Evolutionary conservation across 1,140 invertebrate species (phyloP).

Genomic region (Odontomachus brunneus): DNA sequence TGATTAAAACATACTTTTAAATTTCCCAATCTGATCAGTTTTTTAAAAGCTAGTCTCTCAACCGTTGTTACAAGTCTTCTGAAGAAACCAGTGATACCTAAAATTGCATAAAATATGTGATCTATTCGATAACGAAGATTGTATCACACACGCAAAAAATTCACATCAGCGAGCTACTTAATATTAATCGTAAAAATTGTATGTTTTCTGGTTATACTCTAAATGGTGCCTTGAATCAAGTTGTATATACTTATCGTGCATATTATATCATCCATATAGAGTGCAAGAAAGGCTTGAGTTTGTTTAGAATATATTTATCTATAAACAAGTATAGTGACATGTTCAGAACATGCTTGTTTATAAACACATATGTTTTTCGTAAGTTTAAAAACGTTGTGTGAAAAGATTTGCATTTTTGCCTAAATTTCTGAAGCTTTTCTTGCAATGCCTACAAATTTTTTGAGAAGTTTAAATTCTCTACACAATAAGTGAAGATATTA

Average conservation of each 20-base stretch:
- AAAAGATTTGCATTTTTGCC: constrained; percentile 29
- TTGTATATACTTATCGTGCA: constrained; percentile 43
- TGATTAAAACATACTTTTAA: too few species aligned
- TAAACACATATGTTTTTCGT: constrained; percentile 38
- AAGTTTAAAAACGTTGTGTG: constrained; percentile 17
- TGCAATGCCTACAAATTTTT: constrained; percentile 8
- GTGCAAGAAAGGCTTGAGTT: constrained; percentile 21
- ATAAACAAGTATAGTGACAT: constrained; percentile 19
- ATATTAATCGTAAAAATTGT: constrained; percentile 28
- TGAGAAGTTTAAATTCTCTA: constrained; percentile 35
- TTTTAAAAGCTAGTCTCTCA: too few species aligned
- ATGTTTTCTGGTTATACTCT: constrained; percentile 56
- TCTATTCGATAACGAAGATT: background rate
- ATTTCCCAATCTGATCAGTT: too few species aligned
- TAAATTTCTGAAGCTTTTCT: constrained; percentile 25
- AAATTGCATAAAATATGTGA: background rate
- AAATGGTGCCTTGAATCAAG: constrained; percentile 63
- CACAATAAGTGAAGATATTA: constrained; percentile 10
- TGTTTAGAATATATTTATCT: constrained; percentile 21
- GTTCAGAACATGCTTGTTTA: constrained; percentile 26
- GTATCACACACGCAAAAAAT: background rate
- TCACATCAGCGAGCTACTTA: constrained; percentile 21
- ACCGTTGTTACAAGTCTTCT: constrained; percentile 7
- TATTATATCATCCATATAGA: constrained; percentile 42
- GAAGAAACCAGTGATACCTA: constrained; percentile 19